A percentile compares a stretch with the other conserved stretches of the same genome.
Conservation (phyloP, 2,113 vertebrate species). For the Macquaria australasica region DNA sequence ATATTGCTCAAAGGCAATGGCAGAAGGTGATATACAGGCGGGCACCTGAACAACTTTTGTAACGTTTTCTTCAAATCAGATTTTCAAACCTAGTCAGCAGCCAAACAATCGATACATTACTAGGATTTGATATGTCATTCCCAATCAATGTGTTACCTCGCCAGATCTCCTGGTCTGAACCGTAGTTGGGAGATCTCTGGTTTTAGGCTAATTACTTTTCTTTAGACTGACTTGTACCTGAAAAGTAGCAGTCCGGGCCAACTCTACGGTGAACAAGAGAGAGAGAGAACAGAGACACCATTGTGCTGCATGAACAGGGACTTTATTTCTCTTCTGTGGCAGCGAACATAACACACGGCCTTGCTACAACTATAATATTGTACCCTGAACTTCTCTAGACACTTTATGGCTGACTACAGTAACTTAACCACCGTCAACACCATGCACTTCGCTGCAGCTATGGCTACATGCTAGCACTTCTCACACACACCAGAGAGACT, state of each 20-base stretch:
- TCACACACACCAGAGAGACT: not conserved
- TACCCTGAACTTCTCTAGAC: not conserved
- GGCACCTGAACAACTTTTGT: not conserved
- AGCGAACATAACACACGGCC: not conserved
- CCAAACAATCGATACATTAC: not conserved
- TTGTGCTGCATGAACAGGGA: not conserved
- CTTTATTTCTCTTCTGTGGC: not conserved
- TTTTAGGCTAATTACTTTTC: not conserved
- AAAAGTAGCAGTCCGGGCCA: not conserved
- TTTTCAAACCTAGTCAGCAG: not conserved
- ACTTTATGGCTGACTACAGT: not conserved
- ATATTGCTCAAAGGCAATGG: not conserved
- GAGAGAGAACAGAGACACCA: not conserved
- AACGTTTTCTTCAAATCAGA: not conserved
- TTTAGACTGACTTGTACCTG: not conserved
- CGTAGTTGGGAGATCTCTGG: not conserved
- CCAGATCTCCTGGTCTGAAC: not conserved
- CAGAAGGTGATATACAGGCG: too few relatives aligned
- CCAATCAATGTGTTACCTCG: not conserved
- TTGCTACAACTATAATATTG: not conserved
- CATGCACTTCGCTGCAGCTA: not conserved
- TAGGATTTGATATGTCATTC: not conserved
- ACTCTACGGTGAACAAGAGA: not conserved
- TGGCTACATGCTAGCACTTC: not conserved
- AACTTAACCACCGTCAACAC: slow-evolving; percentile 1